Evolutionary conservation across 1,140 invertebrate genomes (phyloP).

Genomic region (Prorops nasuta): DNA sequence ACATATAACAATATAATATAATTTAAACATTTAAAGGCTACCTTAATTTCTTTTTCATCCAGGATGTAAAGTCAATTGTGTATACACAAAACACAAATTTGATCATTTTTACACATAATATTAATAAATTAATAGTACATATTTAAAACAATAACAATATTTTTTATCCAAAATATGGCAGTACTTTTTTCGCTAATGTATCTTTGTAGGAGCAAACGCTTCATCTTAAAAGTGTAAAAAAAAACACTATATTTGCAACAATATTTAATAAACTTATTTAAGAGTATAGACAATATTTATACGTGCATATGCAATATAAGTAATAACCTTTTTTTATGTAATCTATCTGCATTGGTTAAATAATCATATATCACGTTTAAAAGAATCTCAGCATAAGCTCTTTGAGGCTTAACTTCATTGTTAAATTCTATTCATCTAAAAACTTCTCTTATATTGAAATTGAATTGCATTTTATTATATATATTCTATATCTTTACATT

Average conservation of each 20-base stretch:
- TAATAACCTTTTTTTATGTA: not conserved
- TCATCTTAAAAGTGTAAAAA: not conserved
- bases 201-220: not conserved
- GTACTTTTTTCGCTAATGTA: slow-evolving; percentile 9
- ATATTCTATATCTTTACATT: too few species aligned
- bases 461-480: too few species aligned
- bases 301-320: not conserved
- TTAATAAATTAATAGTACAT: slow-evolving; percentile 2
- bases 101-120: not conserved
- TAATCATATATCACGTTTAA: too few species aligned
- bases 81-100: not conserved
- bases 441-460: too few species aligned
- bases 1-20: not conserved
- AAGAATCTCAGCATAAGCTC: too few species aligned
- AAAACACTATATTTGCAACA: not conserved
- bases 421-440: too few species aligned
- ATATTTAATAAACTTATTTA: not conserved
- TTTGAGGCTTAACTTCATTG: too few species aligned
- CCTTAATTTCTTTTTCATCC: not conserved
- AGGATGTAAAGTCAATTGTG: not conserved
- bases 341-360: too few species aligned
- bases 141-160: slow-evolving; percentile 1
- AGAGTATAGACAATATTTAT: not conserved
- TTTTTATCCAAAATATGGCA: slow-evolving; percentile 21
- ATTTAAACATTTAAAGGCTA: slow-evolving; percentile 4